These are phyloP conservation scores for Phodopus roborovskii DNA, from an alignment of 2,113 vertebrate species.

Conservation along the genomic window DNA sequence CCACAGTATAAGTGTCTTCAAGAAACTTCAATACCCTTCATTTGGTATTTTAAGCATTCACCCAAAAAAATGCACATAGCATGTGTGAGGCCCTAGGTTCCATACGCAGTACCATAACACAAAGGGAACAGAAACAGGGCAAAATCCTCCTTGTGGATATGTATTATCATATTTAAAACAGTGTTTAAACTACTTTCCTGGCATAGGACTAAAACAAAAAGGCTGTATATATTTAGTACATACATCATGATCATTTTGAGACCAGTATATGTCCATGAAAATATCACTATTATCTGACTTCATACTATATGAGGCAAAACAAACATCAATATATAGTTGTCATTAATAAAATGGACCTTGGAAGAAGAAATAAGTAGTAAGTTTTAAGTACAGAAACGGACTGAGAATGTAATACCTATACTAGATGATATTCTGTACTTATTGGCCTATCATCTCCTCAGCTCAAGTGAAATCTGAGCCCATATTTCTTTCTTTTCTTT, in stretches of 20 bases:
- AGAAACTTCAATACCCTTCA: background rate
- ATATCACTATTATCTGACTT: background rate
- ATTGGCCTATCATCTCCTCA: background rate
- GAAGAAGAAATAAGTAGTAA: background rate
- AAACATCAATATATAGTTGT: background rate
- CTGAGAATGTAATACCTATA: background rate
- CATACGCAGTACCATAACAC: background rate
- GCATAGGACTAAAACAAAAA: background rate
- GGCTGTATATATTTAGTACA: background rate
- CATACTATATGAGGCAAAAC: background rate
- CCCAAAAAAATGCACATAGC: background rate
- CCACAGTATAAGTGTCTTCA: background rate
- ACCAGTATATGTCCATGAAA: background rate
- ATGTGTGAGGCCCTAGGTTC: background rate
- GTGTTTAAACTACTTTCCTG: background rate
- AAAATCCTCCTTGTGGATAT: background rate
- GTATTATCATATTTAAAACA: background rate
- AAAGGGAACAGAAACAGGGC: background rate
- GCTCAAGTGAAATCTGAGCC: background rate
- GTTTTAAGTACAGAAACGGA: background rate
- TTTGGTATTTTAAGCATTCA: background rate
- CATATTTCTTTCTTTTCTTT: background rate
- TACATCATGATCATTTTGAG: background rate
- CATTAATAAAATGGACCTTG: background rate
- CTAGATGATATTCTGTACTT: too few species aligned